Conservation (phyloP, 2,888 invertebrate genomes). For the Pyrrhosoma nymphula region DNA sequence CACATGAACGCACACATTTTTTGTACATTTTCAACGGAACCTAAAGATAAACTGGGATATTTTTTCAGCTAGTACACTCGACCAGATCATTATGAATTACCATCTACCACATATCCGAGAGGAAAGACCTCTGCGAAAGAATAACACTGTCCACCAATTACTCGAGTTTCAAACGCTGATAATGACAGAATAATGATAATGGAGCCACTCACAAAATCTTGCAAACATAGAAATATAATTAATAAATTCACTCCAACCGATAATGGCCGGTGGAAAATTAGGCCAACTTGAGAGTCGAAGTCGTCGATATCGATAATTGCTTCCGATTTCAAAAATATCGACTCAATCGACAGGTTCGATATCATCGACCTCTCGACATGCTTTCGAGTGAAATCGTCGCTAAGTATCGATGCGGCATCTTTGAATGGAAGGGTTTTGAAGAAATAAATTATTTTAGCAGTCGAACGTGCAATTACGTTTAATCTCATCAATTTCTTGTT, state of each 20-base stretch:
- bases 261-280: conserved; percentile 57
- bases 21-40: conserved; percentile 38
- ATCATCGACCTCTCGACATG: not conserved
- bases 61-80: not conserved
- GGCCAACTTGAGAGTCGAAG: conserved; percentile 28
- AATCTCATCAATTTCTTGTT: no score
- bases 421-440: not conserved
- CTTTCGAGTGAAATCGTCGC: no score
- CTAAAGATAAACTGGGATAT: not conserved
- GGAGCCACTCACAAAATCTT: not conserved
- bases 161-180: not conserved
- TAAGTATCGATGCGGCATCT: no score
- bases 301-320: not conserved
- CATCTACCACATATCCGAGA: not conserved
- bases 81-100: conserved; percentile 44
- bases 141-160: not conserved
- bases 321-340: not conserved
- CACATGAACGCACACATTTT: conserved; percentile 43
- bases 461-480: no score
- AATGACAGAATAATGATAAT: not conserved
- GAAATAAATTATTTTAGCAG: no score
- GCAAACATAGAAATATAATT: not conserved
- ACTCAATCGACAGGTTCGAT: not conserved
- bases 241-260: not conserved
- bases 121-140: not conserved